Conservation (phyloP, 2,113 vertebrate genomes). For the Alces alces region DNA sequence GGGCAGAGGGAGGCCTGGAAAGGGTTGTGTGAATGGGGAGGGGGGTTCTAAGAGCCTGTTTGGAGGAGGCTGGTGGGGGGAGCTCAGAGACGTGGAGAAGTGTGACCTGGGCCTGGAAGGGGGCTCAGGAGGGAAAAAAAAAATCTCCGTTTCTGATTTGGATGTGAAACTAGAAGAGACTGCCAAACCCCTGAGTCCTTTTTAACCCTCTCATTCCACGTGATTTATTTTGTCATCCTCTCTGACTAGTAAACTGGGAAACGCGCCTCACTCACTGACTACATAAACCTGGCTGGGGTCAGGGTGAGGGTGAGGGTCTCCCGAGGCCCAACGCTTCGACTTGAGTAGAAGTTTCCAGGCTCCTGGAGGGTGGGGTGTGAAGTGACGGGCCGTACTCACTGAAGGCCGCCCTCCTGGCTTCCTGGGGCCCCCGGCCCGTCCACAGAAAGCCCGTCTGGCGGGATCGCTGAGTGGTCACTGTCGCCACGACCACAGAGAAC, state of each 20-base stretch:
- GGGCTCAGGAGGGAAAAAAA: neutral
- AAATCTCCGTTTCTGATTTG: neutral
- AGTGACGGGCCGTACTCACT: no score
- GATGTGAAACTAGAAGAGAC: neutral
- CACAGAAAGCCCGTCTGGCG: accelerated
- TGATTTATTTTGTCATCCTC: neutral
- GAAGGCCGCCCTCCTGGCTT: neutral
- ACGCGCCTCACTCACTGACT: accelerated
- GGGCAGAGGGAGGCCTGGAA: neutral
- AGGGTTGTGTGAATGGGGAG: accelerated
- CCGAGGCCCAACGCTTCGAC: accelerated
- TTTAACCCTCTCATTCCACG: neutral
- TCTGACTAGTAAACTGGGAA: neutral
- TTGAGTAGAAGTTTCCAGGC: neutral
- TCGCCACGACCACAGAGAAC: accelerated
- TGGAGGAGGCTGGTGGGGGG: neutral
- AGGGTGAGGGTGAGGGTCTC: neutral
- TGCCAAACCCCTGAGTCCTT: accelerated
- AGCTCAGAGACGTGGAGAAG: neutral
- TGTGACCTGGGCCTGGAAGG: no score
- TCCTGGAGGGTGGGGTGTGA: neutral
- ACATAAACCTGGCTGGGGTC: neutral
- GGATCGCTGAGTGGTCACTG: accelerated
- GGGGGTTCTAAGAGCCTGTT: neutral
- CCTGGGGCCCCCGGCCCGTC: accelerated